Evolutionary conservation across 1,140 invertebrate species (phyloP).

Genomic region (Magallana angulata): DNA sequence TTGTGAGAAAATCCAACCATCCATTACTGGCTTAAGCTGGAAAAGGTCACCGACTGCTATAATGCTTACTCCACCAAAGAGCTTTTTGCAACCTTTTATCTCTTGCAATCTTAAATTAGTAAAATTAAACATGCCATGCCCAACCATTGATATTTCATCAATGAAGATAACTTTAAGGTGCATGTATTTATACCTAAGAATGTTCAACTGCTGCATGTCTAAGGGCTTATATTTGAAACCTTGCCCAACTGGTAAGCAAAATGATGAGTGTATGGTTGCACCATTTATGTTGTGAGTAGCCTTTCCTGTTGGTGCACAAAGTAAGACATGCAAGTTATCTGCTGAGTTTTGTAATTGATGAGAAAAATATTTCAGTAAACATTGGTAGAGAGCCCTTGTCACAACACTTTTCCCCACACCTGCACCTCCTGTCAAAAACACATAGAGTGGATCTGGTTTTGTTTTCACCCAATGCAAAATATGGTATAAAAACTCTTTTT

Average conservation of each 20-base stretch:
- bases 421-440: slow-evolving; percentile 57
- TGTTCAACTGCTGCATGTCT: slow-evolving; percentile 50
- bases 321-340: slow-evolving; percentile 37
- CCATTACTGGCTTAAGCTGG: slow-evolving; percentile 60
- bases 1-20: slow-evolving; percentile 53
- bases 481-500: slow-evolving; percentile 53
- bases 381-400: slow-evolving; percentile 53
- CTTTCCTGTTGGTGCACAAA: slow-evolving; percentile 61
- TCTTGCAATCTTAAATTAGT: slow-evolving; percentile 57
- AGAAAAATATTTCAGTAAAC: slow-evolving; percentile 44
- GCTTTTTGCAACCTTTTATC: slow-evolving; percentile 44
- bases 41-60: slow-evolving; percentile 64
- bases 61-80: slow-evolving; percentile 60
- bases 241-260: slow-evolving; percentile 54
- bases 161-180: slow-evolving; percentile 58
- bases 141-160: slow-evolving; percentile 65
- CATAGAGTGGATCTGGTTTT: slow-evolving; percentile 48
- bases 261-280: slow-evolving; percentile 50
- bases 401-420: slow-evolving; percentile 63
- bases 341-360: slow-evolving; percentile 28
- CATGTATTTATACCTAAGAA: slow-evolving; percentile 5
- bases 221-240: slow-evolving; percentile 53
- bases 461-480: slow-evolving; percentile 45
- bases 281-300: slow-evolving; percentile 59
- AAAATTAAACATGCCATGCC: slow-evolving; percentile 57